Percentiles rank a stretch among this genome's conserved stretches.
Conservation (phyloP, 1,140 invertebrate species). For the Lasaia peninsularis region DNA sequence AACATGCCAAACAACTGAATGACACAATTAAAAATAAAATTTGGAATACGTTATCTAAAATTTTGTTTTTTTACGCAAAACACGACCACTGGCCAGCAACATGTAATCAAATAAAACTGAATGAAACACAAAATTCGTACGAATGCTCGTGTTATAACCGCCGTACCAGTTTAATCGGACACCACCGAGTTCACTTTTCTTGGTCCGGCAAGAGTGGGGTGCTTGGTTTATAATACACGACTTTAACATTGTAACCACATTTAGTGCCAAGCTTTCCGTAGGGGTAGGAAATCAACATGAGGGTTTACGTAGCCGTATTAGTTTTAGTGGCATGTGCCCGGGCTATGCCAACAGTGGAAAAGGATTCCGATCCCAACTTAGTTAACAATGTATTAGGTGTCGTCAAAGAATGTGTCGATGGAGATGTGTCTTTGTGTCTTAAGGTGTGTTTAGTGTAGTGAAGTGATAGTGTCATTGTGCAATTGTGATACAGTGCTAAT, state of each 20-base stretch:
- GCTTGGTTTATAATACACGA: constrained; percentile 60
- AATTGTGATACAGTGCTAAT: constrained; percentile 22
- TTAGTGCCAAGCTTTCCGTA: constrained; percentile 60
- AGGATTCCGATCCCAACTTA: constrained; percentile 52
- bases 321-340: constrained; percentile 47
- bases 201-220: constrained; percentile 57
- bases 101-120: constrained; percentile 13
- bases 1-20: background rate
- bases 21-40: background rate
- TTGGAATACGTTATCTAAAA: background rate
- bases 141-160: constrained; percentile 26
- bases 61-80: background rate
- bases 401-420: constrained; percentile 64
- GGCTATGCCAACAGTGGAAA: constrained; percentile 59
- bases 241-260: constrained; percentile 53
- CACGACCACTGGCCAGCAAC: background rate
- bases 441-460: constrained; percentile 65
- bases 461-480: constrained; percentile 22
- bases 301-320: constrained; percentile 50
- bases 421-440: constrained; percentile 60
- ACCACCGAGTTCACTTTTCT: constrained; percentile 60
- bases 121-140: constrained; percentile 11
- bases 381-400: constrained; percentile 49
- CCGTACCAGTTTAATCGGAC: constrained; percentile 50
- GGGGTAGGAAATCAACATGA: constrained; percentile 57